Base-by-base conservation (phyloP, 2,888 invertebrate species). In the Endomychus coccineus region DNA sequence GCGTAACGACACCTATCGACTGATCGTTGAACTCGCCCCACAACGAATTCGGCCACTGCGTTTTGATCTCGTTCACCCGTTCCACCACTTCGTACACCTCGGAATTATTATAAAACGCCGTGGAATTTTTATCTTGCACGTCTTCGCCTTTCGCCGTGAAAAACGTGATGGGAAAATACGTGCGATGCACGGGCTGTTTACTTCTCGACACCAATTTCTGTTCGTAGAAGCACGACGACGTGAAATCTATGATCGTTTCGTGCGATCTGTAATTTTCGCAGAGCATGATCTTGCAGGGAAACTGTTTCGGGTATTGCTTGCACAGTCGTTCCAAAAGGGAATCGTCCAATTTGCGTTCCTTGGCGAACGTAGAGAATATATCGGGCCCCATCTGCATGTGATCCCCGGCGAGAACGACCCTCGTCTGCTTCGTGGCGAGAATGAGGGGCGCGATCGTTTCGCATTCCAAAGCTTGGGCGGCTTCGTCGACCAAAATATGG, bases 351-450 rank as follows among this genome's bases (percentile, higher is more conserved):
- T 79, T 77, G 2, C 79, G 69, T 49, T 82, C 79, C 51, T 74
- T 76, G 4, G 81, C 80, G 54, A 83, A 77, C 33, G 78, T 75
- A 7, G 84, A 84, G 61, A 80, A 85, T 4, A 88, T 71, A 59
- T 87, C 87, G 0, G 87, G 87, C 41, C 83, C 82, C 58, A 88
- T 71, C 70, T 85, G 78, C 83, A 86, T 84, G 57, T 88, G 86
- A 66, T 88, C 88, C 31, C 89, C 89, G 29, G 88, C 87, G 25
- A 89, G 63, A 1, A 88, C 83, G 37, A 89, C 74, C 25, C 85
- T 71, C 0, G 87, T 88, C 7, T 71, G 70, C 32, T 74, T 72
- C 42, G 76, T 78, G 2, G 86, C 85, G 38, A 87, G 58, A 0
- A 83, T 78, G 35, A 89, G 58, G 0, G 88, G 86, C 66, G 84